Evolutionary conservation across 2,797 vertebrate genomes (phyloP).

Genomic region (Silurus lanzhouensis): DNA sequence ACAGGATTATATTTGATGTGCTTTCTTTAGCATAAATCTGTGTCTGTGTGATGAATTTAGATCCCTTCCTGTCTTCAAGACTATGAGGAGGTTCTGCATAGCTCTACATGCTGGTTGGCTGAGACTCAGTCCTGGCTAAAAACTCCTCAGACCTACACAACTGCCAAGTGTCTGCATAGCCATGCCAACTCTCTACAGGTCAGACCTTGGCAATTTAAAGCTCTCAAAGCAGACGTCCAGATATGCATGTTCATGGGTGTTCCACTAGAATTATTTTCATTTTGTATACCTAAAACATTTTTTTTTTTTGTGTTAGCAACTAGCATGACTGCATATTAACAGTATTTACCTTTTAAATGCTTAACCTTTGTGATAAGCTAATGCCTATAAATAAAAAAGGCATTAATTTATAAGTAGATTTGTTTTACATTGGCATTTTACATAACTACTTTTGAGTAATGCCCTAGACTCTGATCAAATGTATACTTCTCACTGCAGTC

Average conservation of each 20-base stretch:
- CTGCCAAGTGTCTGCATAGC: slow-evolving; percentile 79
- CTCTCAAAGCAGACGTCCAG: neutral
- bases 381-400: neutral
- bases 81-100: slow-evolving; percentile 79
- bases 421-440: neutral
- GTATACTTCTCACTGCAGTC: neutral
- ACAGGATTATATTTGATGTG: neutral
- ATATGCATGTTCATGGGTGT: neutral
- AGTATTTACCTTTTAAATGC: neutral
- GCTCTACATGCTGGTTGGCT: slow-evolving; percentile 80
- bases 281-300: neutral
- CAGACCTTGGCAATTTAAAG: slow-evolving; percentile 36
- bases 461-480: neutral
- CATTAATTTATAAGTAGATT: neutral
- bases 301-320: neutral
- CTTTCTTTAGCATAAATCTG: neutral
- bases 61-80: slow-evolving; percentile 84
- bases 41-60: slow-evolving; percentile 65
- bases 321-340: neutral
- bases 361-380: neutral
- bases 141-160: slow-evolving; percentile 70
- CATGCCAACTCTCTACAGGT: slow-evolving; percentile 83
- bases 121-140: slow-evolving; percentile 79
- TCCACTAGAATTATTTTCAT: neutral
- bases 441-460: neutral